Evolutionary conservation across 2,888 invertebrate species (phyloP).

Genomic region (Lithophane semibrunnea): DNA sequence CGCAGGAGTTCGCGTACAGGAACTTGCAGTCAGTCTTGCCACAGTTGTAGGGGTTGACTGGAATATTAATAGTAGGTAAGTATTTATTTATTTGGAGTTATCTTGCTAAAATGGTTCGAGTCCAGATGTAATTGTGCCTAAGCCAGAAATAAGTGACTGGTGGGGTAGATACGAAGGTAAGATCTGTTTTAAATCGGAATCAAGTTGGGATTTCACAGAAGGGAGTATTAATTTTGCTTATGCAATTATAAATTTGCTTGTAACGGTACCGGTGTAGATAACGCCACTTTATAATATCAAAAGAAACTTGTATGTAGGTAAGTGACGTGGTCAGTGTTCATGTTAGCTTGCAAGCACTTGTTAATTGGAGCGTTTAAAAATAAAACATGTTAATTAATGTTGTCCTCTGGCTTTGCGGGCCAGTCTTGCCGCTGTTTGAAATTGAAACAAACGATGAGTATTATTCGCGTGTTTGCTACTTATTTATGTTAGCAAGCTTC

Average conservation of each 20-base stretch:
- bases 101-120: neutral
- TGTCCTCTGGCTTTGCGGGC: too few relatives aligned
- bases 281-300: too few relatives aligned
- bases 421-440: neutral
- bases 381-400: neutral
- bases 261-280: too few relatives aligned
- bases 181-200: neutral
- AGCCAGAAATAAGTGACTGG: neutral
- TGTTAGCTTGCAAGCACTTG: too few relatives aligned
- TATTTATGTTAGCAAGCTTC: too few relatives aligned
- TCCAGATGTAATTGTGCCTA: neutral
- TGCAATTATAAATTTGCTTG: neutral
- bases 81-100: neutral
- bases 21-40: slow-evolving; percentile 93
- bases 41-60: slow-evolving; percentile 91
- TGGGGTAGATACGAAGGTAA: neutral
- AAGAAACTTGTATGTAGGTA: too few relatives aligned
- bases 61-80: slow-evolving; percentile 30
- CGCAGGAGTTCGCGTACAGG: slow-evolving; percentile 93
- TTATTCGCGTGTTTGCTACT: too few relatives aligned
- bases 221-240: neutral
- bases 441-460: neutral
- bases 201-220: neutral
- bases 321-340: too few relatives aligned
- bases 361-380: neutral